A percentile compares a stretch with the other conserved stretches of the same genome.
Evolutionary conservation across 2,888 invertebrate genomes (phyloP).

Genomic region (Agriopis marginaria): DNA sequence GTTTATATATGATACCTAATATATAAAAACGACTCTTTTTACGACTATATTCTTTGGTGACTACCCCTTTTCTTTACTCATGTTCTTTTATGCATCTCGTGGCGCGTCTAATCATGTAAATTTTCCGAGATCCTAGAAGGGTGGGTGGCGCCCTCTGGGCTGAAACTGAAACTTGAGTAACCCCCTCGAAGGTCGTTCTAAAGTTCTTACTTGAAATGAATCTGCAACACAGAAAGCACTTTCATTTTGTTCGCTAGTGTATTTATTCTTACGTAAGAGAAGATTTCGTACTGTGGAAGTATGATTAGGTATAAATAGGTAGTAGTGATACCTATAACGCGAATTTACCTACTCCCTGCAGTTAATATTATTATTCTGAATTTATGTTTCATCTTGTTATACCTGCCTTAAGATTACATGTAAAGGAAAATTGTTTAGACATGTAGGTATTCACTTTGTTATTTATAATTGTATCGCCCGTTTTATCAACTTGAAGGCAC

Average conservation of each 20-base stretch:
- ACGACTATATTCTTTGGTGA: slow-evolving; percentile 41
- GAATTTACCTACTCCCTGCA: too few species aligned
- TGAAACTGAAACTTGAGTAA: slow-evolving; percentile 78
- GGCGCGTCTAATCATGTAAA: slow-evolving; percentile 81
- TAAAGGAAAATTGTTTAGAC: too few species aligned
- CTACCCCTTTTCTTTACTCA: slow-evolving; percentile 50
- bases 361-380: too few species aligned
- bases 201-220: slow-evolving; percentile 81
- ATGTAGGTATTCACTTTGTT: too few species aligned
- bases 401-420: too few species aligned
- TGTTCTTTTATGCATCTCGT: slow-evolving; percentile 68
- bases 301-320: neutral
- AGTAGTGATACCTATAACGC: too few species aligned
- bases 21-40: slow-evolving; percentile 8
- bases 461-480: neutral
- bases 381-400: too few species aligned
- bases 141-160: slow-evolving; percentile 70
- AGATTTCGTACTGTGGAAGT: neutral
- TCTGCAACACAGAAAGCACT: slow-evolving; percentile 76
- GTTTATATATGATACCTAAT: too few species aligned
- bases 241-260: slow-evolving; percentile 68
- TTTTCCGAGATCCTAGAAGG: slow-evolving; percentile 73
- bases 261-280: slow-evolving; percentile 31
- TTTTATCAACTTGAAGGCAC: slow-evolving; percentile 32
- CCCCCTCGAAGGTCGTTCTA: slow-evolving; percentile 82